Base-by-base conservation (phyloP, 2,888 invertebrate species). In the Meliscaeva auricollis region DNA sequence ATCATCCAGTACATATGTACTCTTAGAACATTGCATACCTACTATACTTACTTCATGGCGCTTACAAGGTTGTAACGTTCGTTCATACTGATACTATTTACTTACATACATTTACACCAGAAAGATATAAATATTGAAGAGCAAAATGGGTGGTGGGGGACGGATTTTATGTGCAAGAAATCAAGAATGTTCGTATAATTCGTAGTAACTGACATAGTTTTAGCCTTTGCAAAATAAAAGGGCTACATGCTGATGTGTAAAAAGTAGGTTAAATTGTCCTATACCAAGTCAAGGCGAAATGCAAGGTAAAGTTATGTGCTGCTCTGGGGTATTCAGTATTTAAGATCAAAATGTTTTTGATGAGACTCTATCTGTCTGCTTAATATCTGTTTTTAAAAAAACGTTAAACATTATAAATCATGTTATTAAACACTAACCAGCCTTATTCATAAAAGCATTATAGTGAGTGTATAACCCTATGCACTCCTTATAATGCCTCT, bases 221-320 rank as follows among this genome's bases (percentile, higher is more conserved):
- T 66, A 5, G 64, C 22, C 44, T 22, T 32, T 66, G 70, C 38
- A 62, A 69, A 50, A 50, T 22, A 50, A 48, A 32, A 48, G 17
- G 48, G n/a, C 48, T 60, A 64, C 44, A 38, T n/a, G n/a, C n/a
- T n/a, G n/a, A 9, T 54, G 54, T 69, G 72, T 38, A 74, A 75
- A 46, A 84, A 76, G 46, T 76, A 54, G 80, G 84, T 72, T 84
- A 72, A 52, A 84, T 75, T 84, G 46, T 52, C 20, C 74, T 79
- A n/a, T n/a, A 75, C 44, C 79, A 84, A 84, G 84, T 84, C 84
- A 84, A 79, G 84, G 84, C 74, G 11, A 70, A 76, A 54, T 72
- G 75, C 50, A 41, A 66, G 58, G 56, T 56, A 32, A 13, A 3
- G 13, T 8, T 6, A 9, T 35, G 8, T 46, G 46, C 8, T 15